Conservation (phyloP, 92 coral and sea anemone genomes). For the Phenganax subtilis region DNA sequence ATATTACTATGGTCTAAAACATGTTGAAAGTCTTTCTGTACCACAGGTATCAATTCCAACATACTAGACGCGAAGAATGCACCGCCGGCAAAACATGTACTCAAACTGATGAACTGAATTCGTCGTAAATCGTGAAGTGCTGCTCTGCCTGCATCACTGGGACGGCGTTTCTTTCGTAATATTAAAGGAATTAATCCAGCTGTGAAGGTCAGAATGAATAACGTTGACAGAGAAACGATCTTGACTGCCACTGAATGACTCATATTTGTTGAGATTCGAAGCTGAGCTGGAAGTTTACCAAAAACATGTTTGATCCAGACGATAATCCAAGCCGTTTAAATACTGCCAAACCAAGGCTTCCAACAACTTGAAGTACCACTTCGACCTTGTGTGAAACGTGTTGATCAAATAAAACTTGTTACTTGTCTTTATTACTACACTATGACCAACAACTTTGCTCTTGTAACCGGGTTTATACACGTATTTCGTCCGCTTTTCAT, state of each 20-base stretch:
- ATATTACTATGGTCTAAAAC: slow-evolving; percentile 52
- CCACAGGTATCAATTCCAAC: slow-evolving; percentile 83
- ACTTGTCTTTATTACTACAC: no score
- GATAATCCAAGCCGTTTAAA: no score
- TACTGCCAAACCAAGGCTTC: no score
- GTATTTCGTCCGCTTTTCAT: no score
- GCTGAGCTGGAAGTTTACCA: no score
- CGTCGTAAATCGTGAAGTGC: slow-evolving; percentile 26
- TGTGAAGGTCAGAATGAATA: slow-evolving; percentile 59
- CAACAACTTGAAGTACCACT: no score
- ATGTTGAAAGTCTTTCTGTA: slow-evolving; percentile 61
- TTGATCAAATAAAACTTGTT: no score
- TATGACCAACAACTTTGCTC: no score
- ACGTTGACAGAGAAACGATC: slow-evolving; percentile 55
- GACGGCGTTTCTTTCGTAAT: slow-evolving; percentile 45
- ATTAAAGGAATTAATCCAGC: slow-evolving; percentile 72
- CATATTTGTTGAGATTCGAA: not conserved
- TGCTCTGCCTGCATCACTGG: not conserved
- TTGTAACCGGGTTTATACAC: no score
- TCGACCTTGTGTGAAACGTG: no score
- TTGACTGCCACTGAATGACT: slow-evolving; percentile 61
- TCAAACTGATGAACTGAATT: slow-evolving; percentile 51
- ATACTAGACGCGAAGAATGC: slow-evolving; percentile 88
- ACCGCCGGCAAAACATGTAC: slow-evolving; percentile 97
- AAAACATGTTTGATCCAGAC: no score